Percentiles rank a stretch among this genome's conserved stretches.
phyloP scores from a whole-genome alignment of 2,888 invertebrate genomes.

The Tenthredo livida region DNA sequence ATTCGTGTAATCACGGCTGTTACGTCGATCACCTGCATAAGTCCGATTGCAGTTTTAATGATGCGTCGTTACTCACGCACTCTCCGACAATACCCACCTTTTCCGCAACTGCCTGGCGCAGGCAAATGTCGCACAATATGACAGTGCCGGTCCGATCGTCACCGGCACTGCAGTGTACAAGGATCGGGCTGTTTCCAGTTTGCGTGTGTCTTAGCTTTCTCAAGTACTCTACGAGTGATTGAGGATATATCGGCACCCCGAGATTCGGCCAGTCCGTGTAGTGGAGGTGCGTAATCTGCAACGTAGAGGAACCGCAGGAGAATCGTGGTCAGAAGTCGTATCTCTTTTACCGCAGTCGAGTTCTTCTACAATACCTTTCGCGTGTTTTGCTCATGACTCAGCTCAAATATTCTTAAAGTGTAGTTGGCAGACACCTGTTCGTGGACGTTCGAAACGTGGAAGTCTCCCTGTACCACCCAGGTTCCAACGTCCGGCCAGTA shows the following conservation, averaged over 20 bases:
- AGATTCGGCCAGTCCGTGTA: slow-evolving; percentile 81
- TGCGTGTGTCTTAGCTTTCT: slow-evolving; percentile 74
- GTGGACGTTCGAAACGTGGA: slow-evolving; percentile 72
- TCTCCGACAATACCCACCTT: slow-evolving; percentile 68
- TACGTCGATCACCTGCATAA: slow-evolving; percentile 65
- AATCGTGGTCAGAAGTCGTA: slow-evolving; percentile 24
- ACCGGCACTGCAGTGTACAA: slow-evolving; percentile 83
- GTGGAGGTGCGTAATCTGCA: slow-evolving; percentile 79
- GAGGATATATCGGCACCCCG: slow-evolving; percentile 77
- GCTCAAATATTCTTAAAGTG: slow-evolving; percentile 71
- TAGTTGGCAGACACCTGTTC: slow-evolving; percentile 74
- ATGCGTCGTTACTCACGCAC: slow-evolving; percentile 54
- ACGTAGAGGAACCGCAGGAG: neutral
- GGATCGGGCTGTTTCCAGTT: slow-evolving; percentile 75
- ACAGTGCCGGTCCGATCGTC: slow-evolving; percentile 83
- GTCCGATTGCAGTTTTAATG: neutral
- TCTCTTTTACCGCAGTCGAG: slow-evolving; percentile 60
- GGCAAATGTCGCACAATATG: slow-evolving; percentile 80
- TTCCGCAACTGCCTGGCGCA: slow-evolving; percentile 78
- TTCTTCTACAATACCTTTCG: slow-evolving; percentile 57
- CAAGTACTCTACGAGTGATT: slow-evolving; percentile 74
- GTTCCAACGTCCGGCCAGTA: slow-evolving; percentile 80
- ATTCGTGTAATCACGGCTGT: slow-evolving; percentile 54
- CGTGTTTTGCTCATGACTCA: slow-evolving; percentile 36
- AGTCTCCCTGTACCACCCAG: slow-evolving; percentile 70